Conservation (phyloP, 1,140 invertebrate species). For the Bathynomus jamesi region DNA sequence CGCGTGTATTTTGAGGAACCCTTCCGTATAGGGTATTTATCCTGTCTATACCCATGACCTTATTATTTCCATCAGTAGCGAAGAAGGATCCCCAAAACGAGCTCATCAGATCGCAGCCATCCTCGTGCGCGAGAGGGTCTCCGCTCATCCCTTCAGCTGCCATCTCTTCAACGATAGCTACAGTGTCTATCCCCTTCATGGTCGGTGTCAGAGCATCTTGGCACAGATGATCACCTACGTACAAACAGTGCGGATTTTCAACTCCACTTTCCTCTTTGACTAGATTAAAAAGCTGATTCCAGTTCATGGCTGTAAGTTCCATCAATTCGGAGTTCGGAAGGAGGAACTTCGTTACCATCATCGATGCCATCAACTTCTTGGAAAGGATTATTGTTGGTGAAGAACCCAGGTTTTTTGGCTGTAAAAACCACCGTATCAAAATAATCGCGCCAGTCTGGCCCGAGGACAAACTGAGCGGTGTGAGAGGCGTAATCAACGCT, state of each 20-base stretch:
- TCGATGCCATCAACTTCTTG: conserved; percentile 44
- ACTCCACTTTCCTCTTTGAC: conserved; percentile 47
- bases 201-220: conserved; percentile 67
- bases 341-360: conserved; percentile 21
- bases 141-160: conserved; percentile 51
- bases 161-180: conserved; percentile 66
- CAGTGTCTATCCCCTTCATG: conserved; percentile 54
- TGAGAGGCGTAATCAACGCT: conserved; percentile 63
- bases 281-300: conserved; percentile 53
- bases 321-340: conserved; percentile 22
- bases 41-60: conserved; percentile 25
- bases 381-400: conserved; percentile 55
- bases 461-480: conserved; percentile 57
- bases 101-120: conserved; percentile 36
- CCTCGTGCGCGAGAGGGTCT: conserved; percentile 26
- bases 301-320: conserved; percentile 40
- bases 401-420: conserved; percentile 71
- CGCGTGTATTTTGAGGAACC: conserved; percentile 20
- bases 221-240: conserved; percentile 69
- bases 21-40: conserved; percentile 32
- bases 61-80: conserved; percentile 24
- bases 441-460: conserved; percentile 59
- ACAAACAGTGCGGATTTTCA: conserved; percentile 56
- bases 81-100: conserved; percentile 36
- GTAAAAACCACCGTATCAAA: conserved; percentile 65